phyloP scores from a whole-genome alignment of 2,113 vertebrate genomes.

The Myotis yumanensis region DNA sequence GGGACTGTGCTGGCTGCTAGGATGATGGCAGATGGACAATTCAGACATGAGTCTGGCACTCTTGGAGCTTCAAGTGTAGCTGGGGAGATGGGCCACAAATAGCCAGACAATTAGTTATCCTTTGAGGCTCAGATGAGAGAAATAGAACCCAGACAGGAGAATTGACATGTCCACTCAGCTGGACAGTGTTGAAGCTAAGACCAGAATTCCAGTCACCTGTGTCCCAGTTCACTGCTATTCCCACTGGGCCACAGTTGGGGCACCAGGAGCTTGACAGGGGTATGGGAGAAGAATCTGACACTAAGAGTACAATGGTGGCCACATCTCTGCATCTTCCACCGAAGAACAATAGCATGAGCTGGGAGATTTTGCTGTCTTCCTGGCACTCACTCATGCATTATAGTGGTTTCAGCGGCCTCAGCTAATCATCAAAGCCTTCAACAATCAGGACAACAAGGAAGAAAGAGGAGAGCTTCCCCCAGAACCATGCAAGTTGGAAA shows the following conservation, averaged over 20 bases:
- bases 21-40: background rate
- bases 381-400: background rate
- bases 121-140: slow-evolving; percentile 6
- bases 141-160: background rate
- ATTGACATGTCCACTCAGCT: background rate
- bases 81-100: background rate
- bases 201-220: background rate
- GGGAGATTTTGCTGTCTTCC: background rate
- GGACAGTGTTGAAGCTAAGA: background rate
- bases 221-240: background rate
- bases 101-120: background rate
- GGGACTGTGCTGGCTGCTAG: background rate
- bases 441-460: background rate
- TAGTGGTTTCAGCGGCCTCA: background rate
- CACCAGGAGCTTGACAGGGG: background rate
- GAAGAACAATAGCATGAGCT: background rate
- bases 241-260: background rate
- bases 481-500: background rate
- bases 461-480: background rate
- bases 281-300: background rate
- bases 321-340: background rate
- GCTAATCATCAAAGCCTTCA: background rate
- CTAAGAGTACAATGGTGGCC: background rate
- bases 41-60: background rate
- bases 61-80: background rate